These are phyloP conservation scores for Schlechtendalia chinensis DNA, from an alignment of 1,140 invertebrate genomes.

Conservation along the genomic window DNA sequence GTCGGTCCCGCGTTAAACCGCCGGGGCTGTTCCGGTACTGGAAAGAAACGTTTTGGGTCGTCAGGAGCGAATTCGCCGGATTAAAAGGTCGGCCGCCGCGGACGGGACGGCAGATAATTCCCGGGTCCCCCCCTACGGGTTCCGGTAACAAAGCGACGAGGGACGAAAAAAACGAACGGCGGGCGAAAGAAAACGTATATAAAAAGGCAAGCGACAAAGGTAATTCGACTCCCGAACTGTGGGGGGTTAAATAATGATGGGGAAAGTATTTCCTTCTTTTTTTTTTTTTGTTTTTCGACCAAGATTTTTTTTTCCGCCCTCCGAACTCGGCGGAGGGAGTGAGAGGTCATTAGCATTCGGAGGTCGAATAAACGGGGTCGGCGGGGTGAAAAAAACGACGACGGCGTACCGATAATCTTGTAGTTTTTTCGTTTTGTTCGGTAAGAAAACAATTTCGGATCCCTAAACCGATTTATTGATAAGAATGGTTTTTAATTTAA, in stretches of 20 bases:
- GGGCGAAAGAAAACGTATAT: constrained; percentile 9
- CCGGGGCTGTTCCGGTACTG: constrained; percentile 28
- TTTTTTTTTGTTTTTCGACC: neutral
- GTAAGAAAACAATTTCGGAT: constrained; percentile 42
- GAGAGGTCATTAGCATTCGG: constrained; percentile 48
- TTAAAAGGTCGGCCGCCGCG: constrained; percentile 29
- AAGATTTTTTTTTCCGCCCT: constrained; percentile 29
- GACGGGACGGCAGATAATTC: constrained; percentile 38
- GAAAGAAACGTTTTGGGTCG: constrained; percentile 45
- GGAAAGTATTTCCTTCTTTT: constrained; percentile 25
- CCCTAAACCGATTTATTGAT: constrained; percentile 49
- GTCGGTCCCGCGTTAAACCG: too few species aligned
- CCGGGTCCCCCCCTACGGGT: too few species aligned
- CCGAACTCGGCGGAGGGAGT: too few species aligned
- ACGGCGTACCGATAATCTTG: constrained; percentile 29
- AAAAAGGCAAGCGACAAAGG: constrained; percentile 44
- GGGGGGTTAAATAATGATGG: constrained; percentile 48
- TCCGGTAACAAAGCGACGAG: constrained; percentile 40
- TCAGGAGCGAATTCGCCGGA: constrained; percentile 48
- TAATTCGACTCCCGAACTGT: constrained; percentile 47
- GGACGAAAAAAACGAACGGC: neutral
- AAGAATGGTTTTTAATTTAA: constrained; percentile 48
- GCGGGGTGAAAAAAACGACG: neutral
- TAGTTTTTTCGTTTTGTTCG: constrained; percentile 42
- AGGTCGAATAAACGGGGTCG: constrained; percentile 34